Percentiles rank a stretch among this genome's conserved stretches.
Conservation (phyloP, 2,888 invertebrate species). For the Andrena trimmerana region DNA sequence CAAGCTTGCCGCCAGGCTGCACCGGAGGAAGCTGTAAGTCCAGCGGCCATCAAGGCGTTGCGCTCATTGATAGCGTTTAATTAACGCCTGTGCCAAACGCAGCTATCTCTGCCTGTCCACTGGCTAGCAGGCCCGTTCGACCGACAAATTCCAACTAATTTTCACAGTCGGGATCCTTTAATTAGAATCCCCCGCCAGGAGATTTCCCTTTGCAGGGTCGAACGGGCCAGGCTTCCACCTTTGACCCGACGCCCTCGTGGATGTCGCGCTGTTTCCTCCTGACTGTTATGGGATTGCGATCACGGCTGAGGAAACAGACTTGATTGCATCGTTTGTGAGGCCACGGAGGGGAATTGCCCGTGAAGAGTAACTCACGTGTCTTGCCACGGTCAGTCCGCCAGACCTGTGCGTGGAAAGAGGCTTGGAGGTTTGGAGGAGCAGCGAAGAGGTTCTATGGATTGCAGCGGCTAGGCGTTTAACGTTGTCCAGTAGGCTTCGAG, state of each 20-base stretch:
- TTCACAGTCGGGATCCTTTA: slow-evolving; percentile 80
- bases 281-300: slow-evolving; percentile 43
- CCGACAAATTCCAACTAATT: slow-evolving; percentile 82
- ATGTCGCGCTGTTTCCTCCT: slow-evolving; percentile 5
- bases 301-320: slow-evolving; percentile 7
- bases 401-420: background rate
- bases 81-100: slow-evolving; percentile 72
- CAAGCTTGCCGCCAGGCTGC: background rate
- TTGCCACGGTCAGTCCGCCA: background rate
- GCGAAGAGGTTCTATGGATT: background rate
- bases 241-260: slow-evolving; percentile 29
- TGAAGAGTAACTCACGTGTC: background rate
- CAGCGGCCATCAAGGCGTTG: slow-evolving; percentile 60
- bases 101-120: slow-evolving; percentile 28
- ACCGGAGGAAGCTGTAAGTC: slow-evolving; percentile 41
- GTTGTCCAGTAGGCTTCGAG: too few relatives aligned
- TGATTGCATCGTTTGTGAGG: slow-evolving; percentile 3
- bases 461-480: too few relatives aligned
- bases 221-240: slow-evolving; percentile 27
- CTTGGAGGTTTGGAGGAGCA: background rate
- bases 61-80: slow-evolving; percentile 81
- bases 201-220: slow-evolving; percentile 71
- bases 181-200: slow-evolving; percentile 80
- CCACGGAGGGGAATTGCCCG: background rate
- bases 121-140: slow-evolving; percentile 62